A percentile compares a stretch with the other conserved stretches of the same genome.
These are phyloP conservation scores for Drosophila bipectinata DNA, from an alignment of 1,140 invertebrate species.

Conservation along the genomic window DNA sequence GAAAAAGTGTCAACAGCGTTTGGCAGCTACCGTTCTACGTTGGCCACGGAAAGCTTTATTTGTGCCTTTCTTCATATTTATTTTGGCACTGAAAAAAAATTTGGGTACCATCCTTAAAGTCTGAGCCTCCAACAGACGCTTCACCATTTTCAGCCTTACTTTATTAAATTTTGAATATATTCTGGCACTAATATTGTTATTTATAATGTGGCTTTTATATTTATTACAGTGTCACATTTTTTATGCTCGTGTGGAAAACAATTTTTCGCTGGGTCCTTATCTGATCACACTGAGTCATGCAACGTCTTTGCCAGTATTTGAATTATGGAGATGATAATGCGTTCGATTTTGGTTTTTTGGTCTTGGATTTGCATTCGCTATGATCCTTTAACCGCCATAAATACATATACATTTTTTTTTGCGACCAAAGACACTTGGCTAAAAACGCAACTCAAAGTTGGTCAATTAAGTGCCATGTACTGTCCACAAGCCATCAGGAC, in stretches of 20 bases:
- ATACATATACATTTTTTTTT: neutral
- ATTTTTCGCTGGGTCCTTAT: conserved; percentile 69
- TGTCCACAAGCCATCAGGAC: conserved; percentile 47
- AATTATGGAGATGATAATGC: conserved; percentile 83
- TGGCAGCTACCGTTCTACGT: conserved; percentile 75
- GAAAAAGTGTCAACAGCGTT: conserved; percentile 73
- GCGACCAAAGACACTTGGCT: conserved; percentile 1
- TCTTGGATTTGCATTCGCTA: conserved; percentile 20
- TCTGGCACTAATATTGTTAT: no score
- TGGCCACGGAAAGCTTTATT: conserved; percentile 46
- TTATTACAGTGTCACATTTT: neutral
- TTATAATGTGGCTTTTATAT: neutral
- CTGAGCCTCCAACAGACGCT: no score
- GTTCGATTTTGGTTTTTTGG: conserved; percentile 55
- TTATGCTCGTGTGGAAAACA: conserved; percentile 53
- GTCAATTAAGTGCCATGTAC: conserved; percentile 78
- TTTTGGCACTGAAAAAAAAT: conserved; percentile 4
- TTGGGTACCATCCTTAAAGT: no score
- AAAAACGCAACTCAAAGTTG: conserved; percentile 45
- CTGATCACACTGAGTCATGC: conserved; percentile 78
- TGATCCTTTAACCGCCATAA: conserved; percentile 3
- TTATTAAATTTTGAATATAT: no score
- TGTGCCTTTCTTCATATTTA: conserved; percentile 75
- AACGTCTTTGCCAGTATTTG: conserved; percentile 70
- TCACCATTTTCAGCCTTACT: no score